Conservation (phyloP, 2,888 invertebrate species). For the Ophion obscuratus region DNA sequence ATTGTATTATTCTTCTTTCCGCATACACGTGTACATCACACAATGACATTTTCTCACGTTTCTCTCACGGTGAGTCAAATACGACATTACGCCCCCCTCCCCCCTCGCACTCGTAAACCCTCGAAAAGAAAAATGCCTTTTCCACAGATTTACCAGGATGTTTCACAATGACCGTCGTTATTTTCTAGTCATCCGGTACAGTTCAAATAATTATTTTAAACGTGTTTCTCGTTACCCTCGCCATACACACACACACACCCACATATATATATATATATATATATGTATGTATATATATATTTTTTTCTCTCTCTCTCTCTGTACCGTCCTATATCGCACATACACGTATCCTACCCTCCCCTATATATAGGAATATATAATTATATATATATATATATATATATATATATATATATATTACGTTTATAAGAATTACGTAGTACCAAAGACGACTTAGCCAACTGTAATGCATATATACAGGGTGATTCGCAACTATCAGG, state of each 20-base stretch:
- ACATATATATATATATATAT: constrained; percentile 1
- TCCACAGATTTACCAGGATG: constrained; percentile 15
- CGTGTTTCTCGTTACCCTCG: constrained; percentile 39
- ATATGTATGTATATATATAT: too few species aligned
- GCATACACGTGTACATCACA: neutral
- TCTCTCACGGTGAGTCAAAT: constrained; percentile 49
- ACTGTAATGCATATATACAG: constrained; percentile 28
- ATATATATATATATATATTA: constrained; percentile 15
- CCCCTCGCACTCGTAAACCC: neutral
- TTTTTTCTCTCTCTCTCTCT: constrained; percentile 38
- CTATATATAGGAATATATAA: too few species aligned
- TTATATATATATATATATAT: constrained; percentile 17
- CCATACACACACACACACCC: neutral
- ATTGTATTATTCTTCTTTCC: neutral
- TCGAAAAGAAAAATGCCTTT: neutral
- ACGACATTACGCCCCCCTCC: constrained; percentile 6
- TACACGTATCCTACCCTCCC: constrained; percentile 25
- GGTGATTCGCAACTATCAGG: neutral
- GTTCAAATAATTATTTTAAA: constrained; percentile 26
- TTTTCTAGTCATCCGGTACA: constrained; percentile 33
- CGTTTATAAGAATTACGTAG: constrained; percentile 38
- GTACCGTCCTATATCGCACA: constrained; percentile 32
- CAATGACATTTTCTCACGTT: constrained; percentile 22
- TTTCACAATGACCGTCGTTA: neutral
- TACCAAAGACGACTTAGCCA: constrained; percentile 35